phyloP scores from a whole-genome alignment of 2,888 invertebrate species.

The Mimumesa dahlbomi region DNA sequence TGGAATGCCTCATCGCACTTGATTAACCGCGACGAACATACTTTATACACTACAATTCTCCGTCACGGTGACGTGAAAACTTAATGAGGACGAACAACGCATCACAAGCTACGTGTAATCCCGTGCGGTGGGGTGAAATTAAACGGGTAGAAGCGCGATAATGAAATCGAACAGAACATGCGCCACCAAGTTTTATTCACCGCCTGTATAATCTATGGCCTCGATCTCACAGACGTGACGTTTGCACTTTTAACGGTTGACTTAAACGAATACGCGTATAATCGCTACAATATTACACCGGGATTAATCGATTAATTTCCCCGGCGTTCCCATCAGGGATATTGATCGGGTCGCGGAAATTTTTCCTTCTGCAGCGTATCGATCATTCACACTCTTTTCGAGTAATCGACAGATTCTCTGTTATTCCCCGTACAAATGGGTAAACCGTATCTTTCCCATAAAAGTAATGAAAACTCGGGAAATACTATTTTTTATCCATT shows the following conservation, averaged over 20 bases:
- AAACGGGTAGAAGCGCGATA: constrained; percentile 18
- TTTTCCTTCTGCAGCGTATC: no score
- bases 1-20: constrained; percentile 13
- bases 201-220: neutral
- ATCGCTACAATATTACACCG: neutral
- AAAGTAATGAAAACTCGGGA: no score
- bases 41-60: constrained; percentile 22
- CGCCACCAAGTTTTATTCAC: constrained; percentile 7
- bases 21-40: constrained; percentile 38
- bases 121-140: constrained; percentile 9
- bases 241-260: neutral
- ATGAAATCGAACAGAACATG: constrained; percentile 11
- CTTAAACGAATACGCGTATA: neutral
- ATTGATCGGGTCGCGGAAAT: no score
- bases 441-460: no score
- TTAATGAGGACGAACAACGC: constrained; percentile 29
- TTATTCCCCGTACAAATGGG: no score
- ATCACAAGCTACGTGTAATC: constrained; percentile 13
- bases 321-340: no score
- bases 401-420: no score
- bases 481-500: no score
- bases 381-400: no score
- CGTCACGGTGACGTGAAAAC: constrained; percentile 18
- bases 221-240: neutral
- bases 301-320: no score